Percentiles rank a stretch among this genome's conserved stretches.
phyloP scores from a whole-genome alignment of 2,797 vertebrate genomes.

The Spatula versicolor region DNA sequence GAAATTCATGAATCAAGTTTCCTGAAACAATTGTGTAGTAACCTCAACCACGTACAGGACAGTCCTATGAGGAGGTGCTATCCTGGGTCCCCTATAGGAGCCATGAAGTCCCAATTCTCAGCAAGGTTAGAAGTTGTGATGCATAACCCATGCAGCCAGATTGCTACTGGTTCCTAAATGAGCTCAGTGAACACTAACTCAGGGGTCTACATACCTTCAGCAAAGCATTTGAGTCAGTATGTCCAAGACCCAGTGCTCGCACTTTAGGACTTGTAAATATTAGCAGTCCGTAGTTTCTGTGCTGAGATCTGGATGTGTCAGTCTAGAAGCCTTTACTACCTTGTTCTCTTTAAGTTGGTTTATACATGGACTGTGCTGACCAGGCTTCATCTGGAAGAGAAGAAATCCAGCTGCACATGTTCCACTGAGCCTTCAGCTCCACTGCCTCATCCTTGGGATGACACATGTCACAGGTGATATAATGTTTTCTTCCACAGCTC shows the following conservation, averaged over 20 bases:
- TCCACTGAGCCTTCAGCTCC: background rate
- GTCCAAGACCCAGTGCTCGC: background rate
- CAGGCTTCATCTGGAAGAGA: background rate
- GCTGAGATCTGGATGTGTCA: background rate
- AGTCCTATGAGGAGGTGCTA: background rate
- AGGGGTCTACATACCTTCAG: background rate
- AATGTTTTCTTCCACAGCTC: conserved; percentile 44
- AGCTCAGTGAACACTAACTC: background rate
- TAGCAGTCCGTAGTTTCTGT: background rate
- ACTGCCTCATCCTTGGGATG: conserved; percentile 10
- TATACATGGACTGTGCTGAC: background rate
- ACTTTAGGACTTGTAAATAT: background rate
- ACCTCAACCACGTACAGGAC: background rate
- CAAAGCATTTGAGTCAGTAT: background rate
- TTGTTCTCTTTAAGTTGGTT: background rate
- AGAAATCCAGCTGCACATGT: background rate
- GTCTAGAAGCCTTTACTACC: background rate
- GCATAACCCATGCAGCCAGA: accelerated
- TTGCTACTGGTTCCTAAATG: accelerated
- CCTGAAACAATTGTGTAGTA: background rate
- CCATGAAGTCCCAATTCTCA: background rate
- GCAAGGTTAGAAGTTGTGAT: background rate
- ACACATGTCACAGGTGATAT: conserved; percentile 18
- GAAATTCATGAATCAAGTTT: background rate
- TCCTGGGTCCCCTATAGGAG: background rate